Base-by-base conservation (phyloP, 2,888 invertebrate genomes). In the Drosophila conformis region DNA sequence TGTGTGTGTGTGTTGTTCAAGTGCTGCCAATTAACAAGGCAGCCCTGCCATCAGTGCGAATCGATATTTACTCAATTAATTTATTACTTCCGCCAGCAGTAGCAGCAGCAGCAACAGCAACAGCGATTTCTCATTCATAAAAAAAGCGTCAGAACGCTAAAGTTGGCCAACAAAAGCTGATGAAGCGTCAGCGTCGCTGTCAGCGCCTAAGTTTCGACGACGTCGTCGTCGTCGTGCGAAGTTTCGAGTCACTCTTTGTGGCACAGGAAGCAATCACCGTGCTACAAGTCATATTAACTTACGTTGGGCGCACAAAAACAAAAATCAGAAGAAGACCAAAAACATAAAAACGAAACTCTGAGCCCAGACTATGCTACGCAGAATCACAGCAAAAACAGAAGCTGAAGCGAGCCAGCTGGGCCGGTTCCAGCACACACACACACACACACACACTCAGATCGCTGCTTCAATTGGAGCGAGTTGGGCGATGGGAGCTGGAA, bases 31-130 rank as follows among this genome's bases (percentile, higher is more conserved):
- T 90, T 90, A 87, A 86, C 83, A 74, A 64, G 60, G 64, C 70
- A 71, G 67, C 71, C 60, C 80, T 68, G 69, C 76, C 65, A 71
- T 61, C 78, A 69, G 69, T 74, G 89, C 77, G 76, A 87, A 87
- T 90, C 87, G 90, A 87, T 90, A 87, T 87, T 87, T 88, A 90
- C 87, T 87, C 90, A 90, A 87, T 87, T 87, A 87, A 87, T 87
- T 87, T 87, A 87, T 87, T 86, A 90, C 87, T 90, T 87, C 87
- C 87, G 87, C 90, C 63, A 74, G 66, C 75, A 78, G 62, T 68
- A 59, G 59, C 56, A 60, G 56, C 63, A 71, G n/a, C 48, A 38
- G 21, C 51, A 46, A 18, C 58, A 61, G 52, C 61, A 73, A 63
- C 72, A 72, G 52, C 78, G 71, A 80, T 80, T 82, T 84, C 80